Evolutionary conservation across 2,797 vertebrate genomes (phyloP), one percentile per base, ranked within the genome.

Genomic region (Notolepis coatsorum): DNA sequence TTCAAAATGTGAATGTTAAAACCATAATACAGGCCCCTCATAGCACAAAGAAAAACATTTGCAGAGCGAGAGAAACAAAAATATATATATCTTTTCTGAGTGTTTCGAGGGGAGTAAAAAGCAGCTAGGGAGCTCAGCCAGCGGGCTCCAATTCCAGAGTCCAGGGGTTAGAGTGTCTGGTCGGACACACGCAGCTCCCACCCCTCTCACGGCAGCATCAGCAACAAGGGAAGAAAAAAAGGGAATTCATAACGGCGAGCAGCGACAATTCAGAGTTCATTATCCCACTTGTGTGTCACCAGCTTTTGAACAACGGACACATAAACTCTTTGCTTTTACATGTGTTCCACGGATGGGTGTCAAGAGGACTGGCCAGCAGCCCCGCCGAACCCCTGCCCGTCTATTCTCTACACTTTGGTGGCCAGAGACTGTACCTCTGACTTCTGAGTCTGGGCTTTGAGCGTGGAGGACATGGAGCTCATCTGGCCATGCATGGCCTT

Each of bases 361-460:
- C 17, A 30, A 67, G 55, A n/a, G n/a, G 68, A 66, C 80, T 39
- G 68, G 47, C 86, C 87, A 0, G 86, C 82, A 49, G 77, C 70
- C 77, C 60, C 64, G 60, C 48, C 5, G 38, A 23, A 54, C 45
- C 79, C 61, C n/a, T 28, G 24, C 46, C 52, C 35, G 13, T 35
- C 37, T 24, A 15, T 37, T 25, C 38, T 82, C 80, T 89, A 95
- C 78, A 95, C 92, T 84, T 95, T 95, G 77, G 95, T 95, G 81
- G 92, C 94, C 76, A 93, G 84, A 56, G 93, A 94, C 68, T 94
- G 93, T 68, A 93, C 73, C 89, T 96, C 94, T 42, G 93, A 94
- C 84, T 95, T 95, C 84, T 94, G 94, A 61, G 94, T 94, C 88
- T 93, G 94, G 51, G 93, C 93, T 3, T 95, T 96, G 84, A 93